Base-by-base conservation (phyloP, 30 jellyfish, hydroid and myxozoan genomes). In the Aurelia coerulea region DNA sequence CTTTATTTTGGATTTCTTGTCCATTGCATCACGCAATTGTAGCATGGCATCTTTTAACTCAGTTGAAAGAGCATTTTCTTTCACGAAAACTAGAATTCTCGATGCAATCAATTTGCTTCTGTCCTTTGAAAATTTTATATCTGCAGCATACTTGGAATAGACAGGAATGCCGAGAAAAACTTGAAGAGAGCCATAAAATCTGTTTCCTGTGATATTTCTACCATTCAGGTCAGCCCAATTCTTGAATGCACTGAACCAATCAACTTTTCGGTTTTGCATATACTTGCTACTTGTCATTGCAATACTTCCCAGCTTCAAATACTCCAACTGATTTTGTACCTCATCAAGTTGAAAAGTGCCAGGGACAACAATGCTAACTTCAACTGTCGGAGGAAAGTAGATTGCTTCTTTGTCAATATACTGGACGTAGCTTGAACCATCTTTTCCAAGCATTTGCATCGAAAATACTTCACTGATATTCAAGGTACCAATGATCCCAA, bases 401-500 rank as follows among this genome's bases (percentile, higher is more conserved):
- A 29, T 59, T 7, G 63, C 74, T 56, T 73, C 79, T 10, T 50
- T 94, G 14, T 90, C 91, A 14, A 83, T 70, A 69, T 42, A 90
- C 23, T 84, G 54, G 34, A 68, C 63, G 75, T 72, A 90, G 33
- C 78, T 68, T 1, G 97, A 90, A 1, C 95, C 95, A 77, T 90
- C 97, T 41, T 79, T 80, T 18, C 91, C 95, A 3, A 90, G 81
- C 85, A 68, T 83, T 42, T 68, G 64, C 71, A 88, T 59, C 14
- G 83, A 76, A 79, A 90, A 90, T 75, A 39, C 68, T 32, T 90
- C 85, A 73, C 91, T 79, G 89, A 90, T 78, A 49, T 84, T 67
- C 76, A 81, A 41, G 0, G 95, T 54, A 9, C 94, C 92, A 35
- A 19, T 19, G 17, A 90, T 41, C 4, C 97, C 97, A 50, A 88